Conservation (phyloP, 2,113 vertebrate genomes). For the Xyliphius kryptos region DNA sequence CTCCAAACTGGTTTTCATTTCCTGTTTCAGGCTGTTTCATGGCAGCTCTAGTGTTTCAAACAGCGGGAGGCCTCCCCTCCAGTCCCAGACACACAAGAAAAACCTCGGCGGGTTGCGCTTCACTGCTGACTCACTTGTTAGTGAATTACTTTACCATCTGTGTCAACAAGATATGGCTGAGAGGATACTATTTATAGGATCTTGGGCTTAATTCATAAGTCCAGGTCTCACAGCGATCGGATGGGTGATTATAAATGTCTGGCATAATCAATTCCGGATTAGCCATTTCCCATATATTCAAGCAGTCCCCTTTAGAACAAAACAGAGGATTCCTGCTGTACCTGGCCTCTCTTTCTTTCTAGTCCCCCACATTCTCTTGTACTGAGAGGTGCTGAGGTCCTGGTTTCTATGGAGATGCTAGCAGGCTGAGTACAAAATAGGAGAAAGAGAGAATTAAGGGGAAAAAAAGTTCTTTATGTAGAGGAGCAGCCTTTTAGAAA, state of each 20-base stretch:
- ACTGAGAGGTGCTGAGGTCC: slow-evolving; percentile 32
- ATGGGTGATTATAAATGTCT: neutral
- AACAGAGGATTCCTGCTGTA: neutral
- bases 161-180: slow-evolving; percentile 5
- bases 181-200: slow-evolving; percentile 12
- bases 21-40: neutral
- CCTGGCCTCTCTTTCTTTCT: slow-evolving; percentile 8
- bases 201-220: slow-evolving; percentile 21
- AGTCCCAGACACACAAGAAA: neutral
- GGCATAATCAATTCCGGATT: slow-evolving; percentile 4
- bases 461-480: slow-evolving; percentile 17
- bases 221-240: neutral
- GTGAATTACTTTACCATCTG: slow-evolving; percentile 26
- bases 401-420: slow-evolving; percentile 46
- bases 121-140: slow-evolving; percentile 20
- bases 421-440: slow-evolving; percentile 20
- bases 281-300: neutral
- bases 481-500: slow-evolving; percentile 28
- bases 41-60: slow-evolving; percentile 3
- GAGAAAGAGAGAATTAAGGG: slow-evolving; percentile 1
- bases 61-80: neutral
- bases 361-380: slow-evolving; percentile 10
- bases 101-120: neutral
- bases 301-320: no score
- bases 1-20: neutral